Evolutionary conservation across 2,888 invertebrate genomes (phyloP), one percentile per base, ranked within the genome.

Genomic region (Synergus umbraculus): DNA sequence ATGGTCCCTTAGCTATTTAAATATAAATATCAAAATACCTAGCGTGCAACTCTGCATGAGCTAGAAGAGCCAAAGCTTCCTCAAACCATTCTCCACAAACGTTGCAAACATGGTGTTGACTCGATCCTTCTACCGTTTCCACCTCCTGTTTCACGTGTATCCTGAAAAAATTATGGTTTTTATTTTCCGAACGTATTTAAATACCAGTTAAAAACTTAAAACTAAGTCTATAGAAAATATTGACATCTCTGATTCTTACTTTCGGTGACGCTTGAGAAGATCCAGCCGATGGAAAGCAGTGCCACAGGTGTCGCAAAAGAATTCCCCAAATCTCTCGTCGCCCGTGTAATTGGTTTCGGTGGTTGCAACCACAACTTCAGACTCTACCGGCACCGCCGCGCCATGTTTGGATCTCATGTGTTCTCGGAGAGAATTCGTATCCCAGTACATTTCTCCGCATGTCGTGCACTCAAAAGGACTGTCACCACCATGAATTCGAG

Each of bases 371-470:
- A 92, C 93, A 63, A 93, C 93, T 22, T 93, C 93, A 8, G 90
- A 81, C 13, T 90, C 89, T 9, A 88, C 86, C 0, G 85, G 78
- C 22, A 81, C 37, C 4, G 86, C 81, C 8, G 90, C 89, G 5
- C 94, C 94, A 85, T 95, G 95, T 86, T 95, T 95, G 0, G 92
- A 91, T 76, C 94, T 93, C 46, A 94, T 93, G 86, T 95, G 95
- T 73, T 95, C 95, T 63, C 94, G 93, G 85, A 95, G 91, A 44
- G 93, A 92, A 43, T 92, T 92, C 4, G 93, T 91, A 86, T 95
- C 95, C 96, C 96, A 97, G 90, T 97, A 97, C 94, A 97, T 95
- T 91, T 97, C 97, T 81, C 96, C 96, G 89, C 97, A 97, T 83
- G 95, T 94, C 63, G 94, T 94, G 90, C 97, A 97, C 88, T 97